Conservation (phyloP, 2,888 invertebrate species). For the Acrobasis consociella region DNA sequence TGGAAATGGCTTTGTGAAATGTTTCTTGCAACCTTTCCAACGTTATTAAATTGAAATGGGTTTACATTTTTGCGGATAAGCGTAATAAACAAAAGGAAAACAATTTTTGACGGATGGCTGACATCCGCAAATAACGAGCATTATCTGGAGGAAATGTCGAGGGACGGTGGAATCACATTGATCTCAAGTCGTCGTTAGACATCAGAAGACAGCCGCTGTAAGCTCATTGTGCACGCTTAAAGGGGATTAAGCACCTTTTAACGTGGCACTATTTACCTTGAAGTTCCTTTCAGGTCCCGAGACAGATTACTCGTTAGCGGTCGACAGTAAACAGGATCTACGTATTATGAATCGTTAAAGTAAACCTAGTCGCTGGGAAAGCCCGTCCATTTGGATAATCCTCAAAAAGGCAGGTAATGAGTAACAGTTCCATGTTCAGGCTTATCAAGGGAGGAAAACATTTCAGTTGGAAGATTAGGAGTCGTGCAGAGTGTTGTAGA, state of each 20-base stretch:
- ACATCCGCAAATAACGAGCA: constrained; percentile 49
- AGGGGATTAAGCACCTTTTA: constrained; percentile 76
- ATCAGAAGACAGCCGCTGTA: constrained; percentile 61
- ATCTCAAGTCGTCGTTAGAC: constrained; percentile 59
- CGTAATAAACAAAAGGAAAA: constrained; percentile 11
- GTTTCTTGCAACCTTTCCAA: not conserved
- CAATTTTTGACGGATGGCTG: constrained; percentile 41
- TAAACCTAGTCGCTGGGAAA: constrained; percentile 28
- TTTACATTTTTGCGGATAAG: not conserved
- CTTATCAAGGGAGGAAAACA: not conserved
- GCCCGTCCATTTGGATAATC: constrained; percentile 33
- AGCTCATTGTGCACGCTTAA: constrained; percentile 73
- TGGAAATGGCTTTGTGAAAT: not conserved
- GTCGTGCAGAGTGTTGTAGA: not conserved
- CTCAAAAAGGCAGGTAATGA: constrained; percentile 33
- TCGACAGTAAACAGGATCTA: constrained; percentile 46
- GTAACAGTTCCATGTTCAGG: constrained; percentile 1
- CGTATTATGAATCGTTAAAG: constrained; percentile 35
- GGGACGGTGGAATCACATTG: constrained; percentile 66
- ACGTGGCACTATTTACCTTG: constrained; percentile 72
- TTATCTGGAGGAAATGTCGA: constrained; percentile 57
- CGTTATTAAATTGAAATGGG: not conserved
- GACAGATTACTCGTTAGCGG: constrained; percentile 55
- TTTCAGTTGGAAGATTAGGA: not conserved
- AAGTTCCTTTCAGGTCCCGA: constrained; percentile 45